Evolutionary conservation across 2,113 vertebrate species (phyloP).

Genomic region (Sebastes fasciatus): DNA sequence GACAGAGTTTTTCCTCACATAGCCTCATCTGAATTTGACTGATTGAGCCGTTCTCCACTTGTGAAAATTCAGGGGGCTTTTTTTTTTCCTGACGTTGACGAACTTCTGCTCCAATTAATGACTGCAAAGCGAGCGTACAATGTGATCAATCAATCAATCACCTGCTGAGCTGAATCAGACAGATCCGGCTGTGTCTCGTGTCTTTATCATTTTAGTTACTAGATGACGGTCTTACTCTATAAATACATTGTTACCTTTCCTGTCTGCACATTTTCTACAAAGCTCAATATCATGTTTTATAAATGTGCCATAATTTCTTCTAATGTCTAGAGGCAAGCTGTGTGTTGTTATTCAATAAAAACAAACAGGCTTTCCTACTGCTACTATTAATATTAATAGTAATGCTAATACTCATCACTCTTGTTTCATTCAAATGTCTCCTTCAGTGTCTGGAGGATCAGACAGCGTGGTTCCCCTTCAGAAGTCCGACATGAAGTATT

Average conservation of each 20-base stretch:
- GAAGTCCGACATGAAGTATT: constrained; percentile 33
- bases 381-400: neutral
- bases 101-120: neutral
- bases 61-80: neutral
- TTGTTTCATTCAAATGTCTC: constrained; percentile 39
- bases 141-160: constrained; percentile 1
- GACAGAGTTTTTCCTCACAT: neutral
- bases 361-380: neutral
- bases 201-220: neutral
- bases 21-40: neutral
- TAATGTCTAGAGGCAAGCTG: neutral
- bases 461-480: constrained; percentile 27
- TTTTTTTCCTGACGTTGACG: neutral
- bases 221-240: neutral
- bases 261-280: neutral
- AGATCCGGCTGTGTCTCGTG: neutral
- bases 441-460: constrained; percentile 13
- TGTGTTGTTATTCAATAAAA: constrained; percentile 5
- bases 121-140: neutral
- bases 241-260: neutral
- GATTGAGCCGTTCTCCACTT: neutral
- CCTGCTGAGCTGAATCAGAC: neutral
- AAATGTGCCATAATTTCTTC: neutral
- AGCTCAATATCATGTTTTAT: neutral
- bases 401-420: constrained; percentile 7